A percentile compares a stretch with the other conserved stretches of the same genome.
phyloP scores from a whole-genome alignment of 2,113 vertebrate genomes.

The Mobula birostris region DNA sequence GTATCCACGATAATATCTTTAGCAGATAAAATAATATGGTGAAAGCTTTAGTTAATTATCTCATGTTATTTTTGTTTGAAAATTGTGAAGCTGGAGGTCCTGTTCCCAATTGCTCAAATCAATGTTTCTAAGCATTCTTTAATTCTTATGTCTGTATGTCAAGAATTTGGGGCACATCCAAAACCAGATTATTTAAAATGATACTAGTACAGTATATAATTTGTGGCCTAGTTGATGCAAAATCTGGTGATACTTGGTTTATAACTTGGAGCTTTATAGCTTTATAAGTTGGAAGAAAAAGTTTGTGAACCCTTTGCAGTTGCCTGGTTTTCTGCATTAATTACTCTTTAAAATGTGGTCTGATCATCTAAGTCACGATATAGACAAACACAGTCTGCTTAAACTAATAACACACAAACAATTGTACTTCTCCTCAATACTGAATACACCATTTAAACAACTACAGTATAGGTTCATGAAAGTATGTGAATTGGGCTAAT shows the following conservation, averaged over 20 bases:
- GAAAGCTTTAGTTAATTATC: not conserved
- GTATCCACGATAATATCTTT: not conserved
- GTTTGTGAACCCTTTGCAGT: too few species aligned
- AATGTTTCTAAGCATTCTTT: not conserved
- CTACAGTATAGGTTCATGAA: too few species aligned
- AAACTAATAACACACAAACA: too few species aligned
- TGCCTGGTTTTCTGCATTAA: too few species aligned
- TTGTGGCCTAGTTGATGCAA: not conserved
- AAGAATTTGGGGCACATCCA: not conserved
- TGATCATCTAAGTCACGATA: too few species aligned
- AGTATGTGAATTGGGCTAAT: too few species aligned
- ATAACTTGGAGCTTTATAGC: not conserved
- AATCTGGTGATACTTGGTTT: not conserved
- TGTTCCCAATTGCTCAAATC: not conserved
- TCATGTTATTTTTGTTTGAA: not conserved
- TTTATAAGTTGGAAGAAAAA: not conserved
- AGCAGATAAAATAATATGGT: not conserved
- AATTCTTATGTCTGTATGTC: not conserved
- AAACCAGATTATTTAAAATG: not conserved
- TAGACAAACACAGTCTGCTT: too few species aligned
- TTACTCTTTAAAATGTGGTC: too few species aligned
- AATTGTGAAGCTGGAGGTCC: not conserved
- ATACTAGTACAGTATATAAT: not conserved
- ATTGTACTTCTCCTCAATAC: too few species aligned
- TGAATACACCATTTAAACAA: too few species aligned